Percentiles rank a stretch among this genome's conserved stretches.
These are phyloP conservation scores for Rhipidura dahli DNA, from an alignment of 2,113 vertebrate genomes.

Conservation along the genomic window DNA sequence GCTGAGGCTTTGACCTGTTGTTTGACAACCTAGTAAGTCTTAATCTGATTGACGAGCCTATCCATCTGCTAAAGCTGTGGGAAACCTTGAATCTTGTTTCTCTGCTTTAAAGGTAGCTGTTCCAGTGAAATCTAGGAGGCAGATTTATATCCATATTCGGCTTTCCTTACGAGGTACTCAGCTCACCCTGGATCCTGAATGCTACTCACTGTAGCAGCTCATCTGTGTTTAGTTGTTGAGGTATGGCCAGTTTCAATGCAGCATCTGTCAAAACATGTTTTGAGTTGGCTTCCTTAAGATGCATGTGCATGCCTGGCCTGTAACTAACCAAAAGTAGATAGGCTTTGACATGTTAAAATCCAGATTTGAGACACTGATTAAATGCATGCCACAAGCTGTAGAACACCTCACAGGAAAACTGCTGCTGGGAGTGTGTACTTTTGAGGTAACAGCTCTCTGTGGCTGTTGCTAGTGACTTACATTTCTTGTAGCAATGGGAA, in stretches of 20 bases:
- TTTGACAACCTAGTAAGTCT: not conserved
- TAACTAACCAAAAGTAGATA: not conserved
- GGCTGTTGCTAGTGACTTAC: not conserved
- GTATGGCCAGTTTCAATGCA: not conserved
- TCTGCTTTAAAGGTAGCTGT: slow-evolving; percentile 35
- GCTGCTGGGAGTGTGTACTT: not conserved
- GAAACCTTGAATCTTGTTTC: slow-evolving; percentile 30
- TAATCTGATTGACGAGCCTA: not conserved
- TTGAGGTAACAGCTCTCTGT: not conserved
- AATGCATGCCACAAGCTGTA: not conserved
- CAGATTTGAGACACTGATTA: not conserved
- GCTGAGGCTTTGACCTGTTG: not conserved
- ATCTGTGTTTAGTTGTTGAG: slow-evolving; percentile 3
- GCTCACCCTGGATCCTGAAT: slow-evolving; percentile 21
- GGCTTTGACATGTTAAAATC: slow-evolving; percentile 44
- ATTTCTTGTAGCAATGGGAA: not conserved
- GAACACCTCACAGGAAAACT: not conserved
- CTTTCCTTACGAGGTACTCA: slow-evolving; percentile 30
- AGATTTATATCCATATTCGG: slow-evolving; percentile 24
- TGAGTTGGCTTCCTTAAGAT: slow-evolving; percentile 16
- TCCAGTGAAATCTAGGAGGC: slow-evolving; percentile 37
- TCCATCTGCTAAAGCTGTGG: not conserved
- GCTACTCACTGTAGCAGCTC: slow-evolving; percentile 35
- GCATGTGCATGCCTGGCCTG: not conserved
- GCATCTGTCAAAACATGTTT: slow-evolving; percentile 22